Evolutionary conservation across 1,140 invertebrate species (phyloP).

Genomic region (Platyscapa corneri): DNA sequence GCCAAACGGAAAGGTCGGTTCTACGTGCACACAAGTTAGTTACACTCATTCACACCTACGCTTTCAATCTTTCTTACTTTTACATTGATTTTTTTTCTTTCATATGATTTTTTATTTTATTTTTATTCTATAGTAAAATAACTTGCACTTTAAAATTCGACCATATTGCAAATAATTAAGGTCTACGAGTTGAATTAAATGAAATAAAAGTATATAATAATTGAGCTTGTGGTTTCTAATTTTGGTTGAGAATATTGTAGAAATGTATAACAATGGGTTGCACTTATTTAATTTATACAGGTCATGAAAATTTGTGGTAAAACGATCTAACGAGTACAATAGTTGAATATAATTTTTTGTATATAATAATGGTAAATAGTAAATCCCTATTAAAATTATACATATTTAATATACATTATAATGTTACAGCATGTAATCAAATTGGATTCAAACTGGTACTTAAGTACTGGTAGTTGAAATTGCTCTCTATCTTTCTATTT

Average conservation of each 20-base stretch:
- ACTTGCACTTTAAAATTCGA: slow-evolving; percentile 43
- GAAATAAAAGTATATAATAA: slow-evolving; percentile 32
- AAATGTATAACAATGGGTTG: slow-evolving; percentile 49
- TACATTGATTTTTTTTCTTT: slow-evolving; percentile 53
- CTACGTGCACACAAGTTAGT: slow-evolving; percentile 75
- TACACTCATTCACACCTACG: slow-evolving; percentile 74
- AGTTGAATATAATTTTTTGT: slow-evolving; percentile 44
- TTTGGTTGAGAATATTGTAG: slow-evolving; percentile 51
- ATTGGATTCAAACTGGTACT: slow-evolving; percentile 62
- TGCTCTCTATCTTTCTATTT: slow-evolving; percentile 47
- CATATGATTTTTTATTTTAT: slow-evolving; percentile 49
- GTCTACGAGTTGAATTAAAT: not conserved
- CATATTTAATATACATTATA: slow-evolving; percentile 67
- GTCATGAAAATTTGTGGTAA: slow-evolving; percentile 42
- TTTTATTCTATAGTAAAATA: slow-evolving; percentile 49
- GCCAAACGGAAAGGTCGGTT: slow-evolving; percentile 85
- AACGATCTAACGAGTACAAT: slow-evolving; percentile 46
- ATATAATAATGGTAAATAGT: slow-evolving; percentile 38
- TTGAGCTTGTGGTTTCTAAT: slow-evolving; percentile 41
- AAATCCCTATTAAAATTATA: slow-evolving; percentile 45
- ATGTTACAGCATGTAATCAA: slow-evolving; percentile 73
- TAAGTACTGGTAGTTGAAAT: slow-evolving; percentile 59
- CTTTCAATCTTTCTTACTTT: slow-evolving; percentile 64
- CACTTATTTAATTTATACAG: slow-evolving; percentile 45
- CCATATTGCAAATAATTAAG: slow-evolving; percentile 33